Percentiles rank a stretch among this genome's conserved stretches.
Evolutionary conservation across 2,888 invertebrate genomes (phyloP).

Genomic region (Yponomeuta cagnagella): DNA sequence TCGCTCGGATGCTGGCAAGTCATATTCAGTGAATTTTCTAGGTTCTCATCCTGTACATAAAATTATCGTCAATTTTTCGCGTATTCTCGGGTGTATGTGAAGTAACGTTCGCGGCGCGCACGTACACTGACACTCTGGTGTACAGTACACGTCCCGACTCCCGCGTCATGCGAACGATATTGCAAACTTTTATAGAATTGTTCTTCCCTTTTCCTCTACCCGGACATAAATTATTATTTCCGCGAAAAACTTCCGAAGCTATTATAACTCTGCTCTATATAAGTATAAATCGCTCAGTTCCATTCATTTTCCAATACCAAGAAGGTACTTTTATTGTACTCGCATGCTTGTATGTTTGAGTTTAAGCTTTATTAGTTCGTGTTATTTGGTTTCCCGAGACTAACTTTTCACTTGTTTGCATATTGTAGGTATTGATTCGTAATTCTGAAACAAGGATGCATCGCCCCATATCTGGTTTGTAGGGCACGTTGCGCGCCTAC

Average conservation of each 20-base stretch:
- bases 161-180: conserved; percentile 1
- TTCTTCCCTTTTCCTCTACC: conserved; percentile 24
- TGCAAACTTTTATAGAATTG: conserved; percentile 8
- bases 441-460: neutral
- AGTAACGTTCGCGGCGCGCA: conserved; percentile 8
- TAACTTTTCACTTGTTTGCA: conserved; percentile 16
- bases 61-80: conserved; percentile 7
- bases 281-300: conserved; percentile 35
- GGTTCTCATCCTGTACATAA: conserved; percentile 3
- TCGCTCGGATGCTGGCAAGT: neutral
- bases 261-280: conserved; percentile 40
- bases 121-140: conserved; percentile 7
- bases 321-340: conserved; percentile 20
- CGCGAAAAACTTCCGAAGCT: conserved; percentile 45
- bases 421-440: conserved; percentile 7
- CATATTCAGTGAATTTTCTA: conserved; percentile 1
- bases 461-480: neutral
- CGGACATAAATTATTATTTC: conserved; percentile 45
- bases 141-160: neutral
- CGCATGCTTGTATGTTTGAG: conserved; percentile 15
- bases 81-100: neutral
- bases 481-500: neutral
- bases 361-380: conserved; percentile 16
- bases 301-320: conserved; percentile 27
- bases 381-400: conserved; percentile 15